Conservation (phyloP, 2,888 invertebrate genomes). For the Lasioglossum calceatum region DNA sequence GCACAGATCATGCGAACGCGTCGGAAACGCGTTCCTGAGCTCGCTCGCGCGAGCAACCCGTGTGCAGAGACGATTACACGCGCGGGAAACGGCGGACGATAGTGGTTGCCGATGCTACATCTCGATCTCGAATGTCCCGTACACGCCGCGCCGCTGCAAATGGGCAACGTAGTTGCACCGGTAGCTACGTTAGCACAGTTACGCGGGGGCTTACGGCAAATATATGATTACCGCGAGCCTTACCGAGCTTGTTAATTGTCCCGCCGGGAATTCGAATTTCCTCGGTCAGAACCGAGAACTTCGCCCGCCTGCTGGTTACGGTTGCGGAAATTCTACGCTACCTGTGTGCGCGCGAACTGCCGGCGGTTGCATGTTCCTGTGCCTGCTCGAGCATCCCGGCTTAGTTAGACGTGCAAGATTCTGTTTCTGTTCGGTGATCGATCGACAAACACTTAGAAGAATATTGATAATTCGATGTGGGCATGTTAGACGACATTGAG, state of each 20-base stretch:
- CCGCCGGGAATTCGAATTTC: constrained; percentile 66
- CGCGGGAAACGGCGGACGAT: neutral
- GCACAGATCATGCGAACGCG: constrained; percentile 30
- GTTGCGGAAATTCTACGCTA: constrained; percentile 40
- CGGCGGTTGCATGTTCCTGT: constrained; percentile 10
- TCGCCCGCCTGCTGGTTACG: constrained; percentile 36
- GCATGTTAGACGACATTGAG: neutral
- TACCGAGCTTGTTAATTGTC: constrained; percentile 65
- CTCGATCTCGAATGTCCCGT: constrained; percentile 11
- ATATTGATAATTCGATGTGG: neutral
- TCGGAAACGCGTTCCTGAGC: constrained; percentile 19
- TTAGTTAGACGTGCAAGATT: neutral
- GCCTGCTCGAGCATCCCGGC: neutral
- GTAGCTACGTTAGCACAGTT: constrained; percentile 51
- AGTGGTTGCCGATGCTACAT: constrained; percentile 2
- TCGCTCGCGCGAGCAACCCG: constrained; percentile 11
- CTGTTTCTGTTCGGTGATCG: neutral
- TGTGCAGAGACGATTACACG: neutral
- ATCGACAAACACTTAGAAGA: neutral
- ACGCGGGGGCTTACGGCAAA: constrained; percentile 57
- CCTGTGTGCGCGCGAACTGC: neutral
- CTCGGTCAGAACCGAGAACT: constrained; percentile 49
- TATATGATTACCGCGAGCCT: constrained; percentile 64
- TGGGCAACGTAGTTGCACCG: constrained; percentile 47
- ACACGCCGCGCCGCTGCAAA: constrained; percentile 30